Percentiles rank a stretch among this genome's conserved stretches.
These are phyloP conservation scores for Drosophila tsacasi DNA, from an alignment of 1,140 invertebrate genomes.

Conservation along the genomic window DNA sequence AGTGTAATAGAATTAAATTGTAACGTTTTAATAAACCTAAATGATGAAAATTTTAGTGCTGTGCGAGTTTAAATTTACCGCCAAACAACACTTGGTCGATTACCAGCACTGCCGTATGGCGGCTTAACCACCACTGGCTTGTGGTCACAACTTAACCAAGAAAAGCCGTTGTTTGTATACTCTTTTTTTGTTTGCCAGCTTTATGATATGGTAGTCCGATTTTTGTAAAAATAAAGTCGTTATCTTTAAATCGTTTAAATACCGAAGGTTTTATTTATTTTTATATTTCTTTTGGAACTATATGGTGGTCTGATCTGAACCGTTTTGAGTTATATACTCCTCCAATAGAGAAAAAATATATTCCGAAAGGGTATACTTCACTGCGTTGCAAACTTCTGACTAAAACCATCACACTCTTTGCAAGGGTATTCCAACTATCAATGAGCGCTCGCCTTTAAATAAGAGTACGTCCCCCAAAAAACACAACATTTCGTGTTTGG, in stretches of 20 bases:
- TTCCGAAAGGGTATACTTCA: background rate
- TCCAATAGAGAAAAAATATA: background rate
- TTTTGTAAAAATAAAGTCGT: background rate
- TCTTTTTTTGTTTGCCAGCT: background rate
- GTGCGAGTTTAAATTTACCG: slow-evolving; percentile 23
- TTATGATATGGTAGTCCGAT: background rate
- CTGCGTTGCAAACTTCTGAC: background rate
- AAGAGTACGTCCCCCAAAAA: slow-evolving; percentile 51
- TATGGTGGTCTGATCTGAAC: background rate
- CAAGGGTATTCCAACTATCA: slow-evolving; percentile 22
- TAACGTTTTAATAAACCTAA: slow-evolving; percentile 82
- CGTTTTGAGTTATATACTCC: too few relatives aligned
- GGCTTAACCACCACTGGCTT: background rate
- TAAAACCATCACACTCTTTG: background rate
- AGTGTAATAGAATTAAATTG: slow-evolving; percentile 83
- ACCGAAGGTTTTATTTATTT: background rate
- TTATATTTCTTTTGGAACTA: background rate
- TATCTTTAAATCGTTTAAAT: background rate
- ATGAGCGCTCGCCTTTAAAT: slow-evolving; percentile 53
- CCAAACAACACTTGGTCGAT: slow-evolving; percentile 2
- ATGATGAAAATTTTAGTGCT: slow-evolving; percentile 37
- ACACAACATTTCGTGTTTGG: slow-evolving; percentile 53
- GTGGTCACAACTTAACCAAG: background rate
- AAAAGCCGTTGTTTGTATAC: background rate
- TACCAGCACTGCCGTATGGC: slow-evolving; percentile 7